Percentiles rank a stretch among this genome's conserved stretches.
phyloP scores from a whole-genome alignment of 2,113 vertebrate genomes.

The Cyphomyrus discorhynchus region DNA sequence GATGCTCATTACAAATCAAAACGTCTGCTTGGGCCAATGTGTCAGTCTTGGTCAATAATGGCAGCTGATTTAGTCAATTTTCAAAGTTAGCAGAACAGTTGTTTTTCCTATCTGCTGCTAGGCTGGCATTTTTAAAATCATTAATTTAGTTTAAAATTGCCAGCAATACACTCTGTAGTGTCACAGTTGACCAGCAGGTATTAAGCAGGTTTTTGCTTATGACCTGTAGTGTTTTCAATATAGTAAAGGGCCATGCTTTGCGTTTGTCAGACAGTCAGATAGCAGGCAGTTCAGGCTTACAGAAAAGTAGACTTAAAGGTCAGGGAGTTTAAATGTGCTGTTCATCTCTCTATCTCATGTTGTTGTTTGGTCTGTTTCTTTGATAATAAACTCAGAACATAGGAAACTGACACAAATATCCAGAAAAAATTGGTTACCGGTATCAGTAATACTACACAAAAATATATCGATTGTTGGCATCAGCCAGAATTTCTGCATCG shows the following conservation, averaged over 20 bases:
- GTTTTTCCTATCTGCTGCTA: neutral
- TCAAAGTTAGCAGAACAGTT: neutral
- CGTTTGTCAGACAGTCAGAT: neutral
- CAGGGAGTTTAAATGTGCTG: neutral
- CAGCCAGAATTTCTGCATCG: neutral
- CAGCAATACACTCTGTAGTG: neutral
- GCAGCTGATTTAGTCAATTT: neutral
- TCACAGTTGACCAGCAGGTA: neutral
- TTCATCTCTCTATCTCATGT: neutral
- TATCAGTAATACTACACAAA: neutral
- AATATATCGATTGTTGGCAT: neutral
- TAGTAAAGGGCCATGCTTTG: neutral
- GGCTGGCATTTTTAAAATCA: neutral
- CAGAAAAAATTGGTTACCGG: neutral
- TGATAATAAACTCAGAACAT: neutral
- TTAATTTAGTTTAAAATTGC: neutral
- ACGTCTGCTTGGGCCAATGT: neutral
- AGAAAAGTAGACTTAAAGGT: neutral
- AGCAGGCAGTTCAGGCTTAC: neutral
- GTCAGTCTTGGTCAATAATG: neutral
- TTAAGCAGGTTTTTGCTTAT: neutral
- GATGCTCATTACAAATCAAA: neutral
- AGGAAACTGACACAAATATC: neutral
- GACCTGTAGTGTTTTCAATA: neutral
- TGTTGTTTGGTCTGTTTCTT: neutral